phyloP scores from a whole-genome alignment of 2,113 vertebrate genomes.

The Paralichthys olivaceus region DNA sequence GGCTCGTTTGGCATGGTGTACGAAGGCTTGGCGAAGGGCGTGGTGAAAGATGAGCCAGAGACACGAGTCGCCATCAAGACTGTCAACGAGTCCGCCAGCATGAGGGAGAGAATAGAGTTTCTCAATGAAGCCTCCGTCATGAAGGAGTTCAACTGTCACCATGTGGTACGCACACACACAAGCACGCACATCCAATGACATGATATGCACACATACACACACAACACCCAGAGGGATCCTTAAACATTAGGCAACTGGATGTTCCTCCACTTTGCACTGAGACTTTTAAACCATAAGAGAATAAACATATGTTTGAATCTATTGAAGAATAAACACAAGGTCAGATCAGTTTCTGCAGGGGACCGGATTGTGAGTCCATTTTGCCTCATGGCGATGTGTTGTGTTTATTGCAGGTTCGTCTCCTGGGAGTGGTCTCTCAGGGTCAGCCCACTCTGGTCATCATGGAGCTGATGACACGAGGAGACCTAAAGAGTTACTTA shows the following conservation, averaged over 20 bases:
- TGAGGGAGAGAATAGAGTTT: slow-evolving; percentile 97
- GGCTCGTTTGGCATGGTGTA: slow-evolving; percentile 99
- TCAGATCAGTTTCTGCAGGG: background rate
- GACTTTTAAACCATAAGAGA: background rate
- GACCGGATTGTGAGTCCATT: background rate
- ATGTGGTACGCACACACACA: slow-evolving; percentile 85
- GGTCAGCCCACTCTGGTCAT: slow-evolving; percentile 98
- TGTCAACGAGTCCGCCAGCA: slow-evolving; percentile 95
- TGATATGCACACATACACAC: background rate
- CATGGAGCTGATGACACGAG: slow-evolving; percentile 98
- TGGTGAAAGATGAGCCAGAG: slow-evolving; percentile 95
- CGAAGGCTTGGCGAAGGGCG: slow-evolving; percentile 94
- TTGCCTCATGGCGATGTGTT: slow-evolving; percentile 12
- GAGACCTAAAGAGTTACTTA: slow-evolving; percentile 97
- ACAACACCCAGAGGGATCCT: background rate
- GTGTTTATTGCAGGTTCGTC: slow-evolving; percentile 87
- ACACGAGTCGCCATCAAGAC: slow-evolving; percentile 97
- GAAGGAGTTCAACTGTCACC: slow-evolving; percentile 99
- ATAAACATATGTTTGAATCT: background rate
- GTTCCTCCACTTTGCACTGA: background rate
- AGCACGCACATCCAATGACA: background rate
- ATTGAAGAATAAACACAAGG: background rate
- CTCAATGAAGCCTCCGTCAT: slow-evolving; percentile 98
- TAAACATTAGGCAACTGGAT: background rate
- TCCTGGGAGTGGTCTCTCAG: slow-evolving; percentile 97